A percentile compares a stretch with the other conserved stretches of the same genome.
These are phyloP conservation scores for Lagria hirta DNA, from an alignment of 2,888 invertebrate species.

Conservation along the genomic window DNA sequence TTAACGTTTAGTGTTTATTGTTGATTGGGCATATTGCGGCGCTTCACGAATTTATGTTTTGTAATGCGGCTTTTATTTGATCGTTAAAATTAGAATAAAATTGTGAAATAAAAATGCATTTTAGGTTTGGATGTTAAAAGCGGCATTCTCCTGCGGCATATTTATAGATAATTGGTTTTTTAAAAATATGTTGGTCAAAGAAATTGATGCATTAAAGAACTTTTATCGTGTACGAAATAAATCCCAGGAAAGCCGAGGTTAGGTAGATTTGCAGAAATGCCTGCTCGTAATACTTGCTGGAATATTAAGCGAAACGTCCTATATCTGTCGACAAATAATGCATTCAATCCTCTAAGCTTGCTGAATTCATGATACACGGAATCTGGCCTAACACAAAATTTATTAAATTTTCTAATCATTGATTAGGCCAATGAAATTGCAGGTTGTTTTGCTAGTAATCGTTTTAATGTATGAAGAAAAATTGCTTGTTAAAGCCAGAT, in stretches of 20 bases:
- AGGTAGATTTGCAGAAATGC: slow-evolving; percentile 35
- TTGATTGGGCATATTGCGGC: slow-evolving; percentile 12
- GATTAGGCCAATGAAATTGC: no score
- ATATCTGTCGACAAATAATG: slow-evolving; percentile 26
- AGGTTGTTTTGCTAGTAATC: no score
- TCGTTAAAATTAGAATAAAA: slow-evolving; percentile 29
- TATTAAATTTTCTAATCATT: neutral
- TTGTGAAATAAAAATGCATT: slow-evolving; percentile 34
- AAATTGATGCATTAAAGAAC: slow-evolving; percentile 39
- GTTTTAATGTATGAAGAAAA: no score
- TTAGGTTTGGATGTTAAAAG: slow-evolving; percentile 30
- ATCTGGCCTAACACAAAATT: neutral
- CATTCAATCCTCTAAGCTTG: slow-evolving; percentile 18
- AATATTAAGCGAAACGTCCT: slow-evolving; percentile 32
- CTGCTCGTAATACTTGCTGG: slow-evolving; percentile 31
- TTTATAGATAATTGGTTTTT: slow-evolving; percentile 19
- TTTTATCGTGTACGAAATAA: slow-evolving; percentile 42
- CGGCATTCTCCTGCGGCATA: slow-evolving; percentile 10
- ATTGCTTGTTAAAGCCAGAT: no score
- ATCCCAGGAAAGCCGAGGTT: slow-evolving; percentile 39
- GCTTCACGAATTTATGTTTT: slow-evolving; percentile 13
- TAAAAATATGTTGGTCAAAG: slow-evolving; percentile 39
- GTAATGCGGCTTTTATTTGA: slow-evolving; percentile 24
- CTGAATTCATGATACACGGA: neutral
- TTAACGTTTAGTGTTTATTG: slow-evolving; percentile 16